Base-by-base conservation (phyloP, 1,140 invertebrate genomes). In the Heliconius congener region DNA sequence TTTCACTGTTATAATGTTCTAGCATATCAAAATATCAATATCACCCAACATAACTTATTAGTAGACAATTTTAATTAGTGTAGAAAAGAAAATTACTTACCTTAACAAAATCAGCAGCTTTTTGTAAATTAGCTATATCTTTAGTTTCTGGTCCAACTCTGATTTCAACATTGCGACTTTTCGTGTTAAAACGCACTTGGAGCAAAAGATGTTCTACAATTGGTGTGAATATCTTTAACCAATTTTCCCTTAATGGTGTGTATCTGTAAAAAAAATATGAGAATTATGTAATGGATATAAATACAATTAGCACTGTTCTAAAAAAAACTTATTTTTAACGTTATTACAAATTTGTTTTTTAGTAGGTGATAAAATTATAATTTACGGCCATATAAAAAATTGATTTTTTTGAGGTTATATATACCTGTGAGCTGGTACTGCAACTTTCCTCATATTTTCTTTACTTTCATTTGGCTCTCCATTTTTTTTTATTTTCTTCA, bases 61-160 rank as follows among this genome's bases (percentile, higher is more conserved):
- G 3, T 46, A 46, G 42, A 13, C 42, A 13, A 46, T 46, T 46
- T 46, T 42, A 42, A 42, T 46, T 46, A 11, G 42, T 46, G 13
- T 4, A 46, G 13, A 19, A 52, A 52, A 19, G 2, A 52, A 52
- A 52, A n/a, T 57, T 9, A 73, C 27, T 87, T 93, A 96, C 95
- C 91, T 97, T 97, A 0, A 99, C 97, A 96, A 99, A 99, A 95
- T 99, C 99, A 23, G 98, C 98, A 73, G 97, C 99, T 95, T 99
- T 99, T 92, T 99, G 99, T 77, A 99, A 95, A 92, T 99, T 97
- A 30, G 97, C 96, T 83, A 98, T 97, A 87, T 99, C 98, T 82
- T 97, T 96, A 5, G 98, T 99, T 88, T 98, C 97, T 66, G 96
- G 95, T 13, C 95, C 94, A 34, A 96, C 95, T 84, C 97, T 95